Percentiles rank a stretch among this genome's conserved stretches.
Evolutionary conservation across 2,797 vertebrate species (phyloP).

Genomic region (Sarcophilus harrisii): DNA sequence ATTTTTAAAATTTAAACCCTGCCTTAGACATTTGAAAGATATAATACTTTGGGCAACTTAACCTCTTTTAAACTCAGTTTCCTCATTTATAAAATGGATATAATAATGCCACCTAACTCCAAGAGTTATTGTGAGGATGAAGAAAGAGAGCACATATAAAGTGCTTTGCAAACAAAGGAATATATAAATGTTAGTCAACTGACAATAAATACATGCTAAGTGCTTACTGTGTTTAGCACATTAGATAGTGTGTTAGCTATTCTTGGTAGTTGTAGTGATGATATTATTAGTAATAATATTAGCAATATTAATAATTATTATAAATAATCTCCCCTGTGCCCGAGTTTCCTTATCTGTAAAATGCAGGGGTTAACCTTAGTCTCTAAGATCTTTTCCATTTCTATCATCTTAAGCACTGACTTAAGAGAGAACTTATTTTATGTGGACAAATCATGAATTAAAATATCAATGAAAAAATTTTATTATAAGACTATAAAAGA

Average conservation of each 20-base stretch:
- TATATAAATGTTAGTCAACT: neutral
- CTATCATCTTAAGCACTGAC: neutral
- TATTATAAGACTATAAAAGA: constrained; percentile 69
- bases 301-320: neutral
- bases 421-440: constrained; percentile 64
- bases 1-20: neutral
- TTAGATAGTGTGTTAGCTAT: neutral
- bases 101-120: neutral
- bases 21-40: neutral
- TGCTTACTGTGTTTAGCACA: neutral
- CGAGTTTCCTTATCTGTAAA: neutral
- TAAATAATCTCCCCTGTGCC: neutral
- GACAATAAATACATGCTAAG: neutral
- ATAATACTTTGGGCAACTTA: neutral
- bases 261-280: neutral
- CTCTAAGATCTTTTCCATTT: neutral
- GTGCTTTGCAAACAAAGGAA: neutral
- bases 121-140: neutral
- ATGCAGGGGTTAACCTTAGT: neutral
- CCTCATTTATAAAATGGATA: neutral
- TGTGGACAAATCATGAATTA: constrained; percentile 52
- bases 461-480: constrained; percentile 65
- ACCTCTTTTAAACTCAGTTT: neutral
- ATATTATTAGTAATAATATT: neutral
- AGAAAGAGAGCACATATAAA: neutral